A percentile compares a stretch with the other conserved stretches of the same genome.
Evolutionary conservation across 2,113 vertebrate species (phyloP).

Genomic region (Piprites chloris): DNA sequence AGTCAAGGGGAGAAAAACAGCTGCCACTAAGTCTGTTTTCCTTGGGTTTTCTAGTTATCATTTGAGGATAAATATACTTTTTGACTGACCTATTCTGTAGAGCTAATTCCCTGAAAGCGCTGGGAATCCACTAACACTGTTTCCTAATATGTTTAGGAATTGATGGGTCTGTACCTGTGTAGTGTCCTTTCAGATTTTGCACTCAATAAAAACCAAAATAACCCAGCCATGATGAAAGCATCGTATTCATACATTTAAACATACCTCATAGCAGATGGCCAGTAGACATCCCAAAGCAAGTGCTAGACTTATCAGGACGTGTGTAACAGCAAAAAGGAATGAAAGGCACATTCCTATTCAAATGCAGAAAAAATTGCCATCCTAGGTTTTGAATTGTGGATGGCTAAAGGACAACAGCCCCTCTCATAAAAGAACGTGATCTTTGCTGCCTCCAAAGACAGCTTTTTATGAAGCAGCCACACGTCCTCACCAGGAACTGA

Average conservation of each 20-base stretch:
- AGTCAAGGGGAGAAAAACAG: conserved; percentile 21
- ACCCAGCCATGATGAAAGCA: neutral
- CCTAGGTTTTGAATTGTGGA: neutral
- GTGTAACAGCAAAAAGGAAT: neutral
- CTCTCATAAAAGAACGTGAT: neutral
- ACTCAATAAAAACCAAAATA: neutral
- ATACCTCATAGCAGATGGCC: neutral
- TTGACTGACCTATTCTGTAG: neutral
- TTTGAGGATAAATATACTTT: conserved; percentile 36
- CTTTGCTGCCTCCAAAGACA: neutral
- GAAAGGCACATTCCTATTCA: neutral
- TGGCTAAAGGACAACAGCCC: neutral
- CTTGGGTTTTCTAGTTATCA: conserved; percentile 4
- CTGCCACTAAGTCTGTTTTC: conserved; percentile 25
- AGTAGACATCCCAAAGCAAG: neutral
- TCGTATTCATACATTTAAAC: neutral
- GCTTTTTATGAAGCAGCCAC: neutral
- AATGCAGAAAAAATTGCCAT: neutral
- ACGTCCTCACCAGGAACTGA: neutral
- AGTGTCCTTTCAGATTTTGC: neutral
- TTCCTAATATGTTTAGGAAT: neutral
- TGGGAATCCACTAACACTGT: neutral
- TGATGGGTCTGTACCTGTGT: neutral
- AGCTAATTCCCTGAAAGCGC: neutral
- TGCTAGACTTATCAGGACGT: neutral